Conservation (phyloP, 2,888 invertebrate species). For the Trachelus troglodyta region DNA sequence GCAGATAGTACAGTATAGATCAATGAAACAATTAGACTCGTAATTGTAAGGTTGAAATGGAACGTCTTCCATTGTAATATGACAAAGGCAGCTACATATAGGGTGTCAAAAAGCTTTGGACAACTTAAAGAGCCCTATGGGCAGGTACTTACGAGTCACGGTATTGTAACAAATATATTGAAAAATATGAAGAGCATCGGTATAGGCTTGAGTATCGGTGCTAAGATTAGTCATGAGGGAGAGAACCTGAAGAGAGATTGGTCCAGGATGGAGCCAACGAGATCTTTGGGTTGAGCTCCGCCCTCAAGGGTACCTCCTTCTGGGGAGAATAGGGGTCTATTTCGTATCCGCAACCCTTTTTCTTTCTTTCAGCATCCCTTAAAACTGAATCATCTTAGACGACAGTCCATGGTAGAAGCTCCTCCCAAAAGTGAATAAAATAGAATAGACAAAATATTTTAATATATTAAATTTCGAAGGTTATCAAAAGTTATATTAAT, state of each 20-base stretch:
- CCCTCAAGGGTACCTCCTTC: background rate
- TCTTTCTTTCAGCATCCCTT: background rate
- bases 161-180: background rate
- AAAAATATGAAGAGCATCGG: background rate
- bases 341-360: background rate
- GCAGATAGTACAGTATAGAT: background rate
- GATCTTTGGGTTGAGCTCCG: slow-evolving; percentile 9
- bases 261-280: slow-evolving; percentile 39
- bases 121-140: background rate
- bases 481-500: background rate
- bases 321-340: background rate
- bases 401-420: background rate
- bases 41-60: background rate
- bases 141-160: background rate
- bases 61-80: background rate
- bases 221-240: slow-evolving; percentile 12
- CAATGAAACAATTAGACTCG: background rate
- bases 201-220: background rate
- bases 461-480: background rate
- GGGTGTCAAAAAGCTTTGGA: background rate
- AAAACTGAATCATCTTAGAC: background rate
- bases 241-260: slow-evolving; percentile 33
- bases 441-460: background rate
- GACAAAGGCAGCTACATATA: background rate
- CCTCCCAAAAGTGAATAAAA: background rate